Evolutionary conservation across 1,140 invertebrate genomes (phyloP).

Genomic region (Stegodyphus dumicola): DNA sequence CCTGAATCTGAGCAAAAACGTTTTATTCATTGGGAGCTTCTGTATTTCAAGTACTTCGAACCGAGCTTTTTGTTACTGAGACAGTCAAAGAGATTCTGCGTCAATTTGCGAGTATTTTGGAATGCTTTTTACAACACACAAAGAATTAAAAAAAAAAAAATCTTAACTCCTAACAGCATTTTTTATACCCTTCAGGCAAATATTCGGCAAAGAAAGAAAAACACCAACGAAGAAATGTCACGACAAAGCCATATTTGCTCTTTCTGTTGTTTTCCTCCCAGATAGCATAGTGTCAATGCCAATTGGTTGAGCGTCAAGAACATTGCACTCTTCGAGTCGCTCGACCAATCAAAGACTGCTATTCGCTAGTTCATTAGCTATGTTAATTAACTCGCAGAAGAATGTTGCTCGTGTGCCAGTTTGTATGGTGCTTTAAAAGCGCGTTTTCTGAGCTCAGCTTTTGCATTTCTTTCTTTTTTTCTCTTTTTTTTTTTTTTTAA

Average conservation of each 20-base stretch:
- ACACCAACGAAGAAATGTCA: conserved; percentile 20
- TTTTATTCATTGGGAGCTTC: too few relatives aligned
- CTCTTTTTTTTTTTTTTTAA: not conserved
- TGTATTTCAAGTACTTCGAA: too few relatives aligned
- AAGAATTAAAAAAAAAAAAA: not conserved
- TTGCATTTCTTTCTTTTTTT: not conserved
- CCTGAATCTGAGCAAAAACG: too few relatives aligned
- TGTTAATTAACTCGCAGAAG: conserved; percentile 57
- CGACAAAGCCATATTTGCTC: conserved; percentile 57
- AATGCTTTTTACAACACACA: too few relatives aligned
- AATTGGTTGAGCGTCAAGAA: conserved; percentile 48
- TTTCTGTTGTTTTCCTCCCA: conserved; percentile 48
- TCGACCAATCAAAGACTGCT: conserved; percentile 40
- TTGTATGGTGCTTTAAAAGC: conserved; percentile 10
- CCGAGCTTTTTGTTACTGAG: too few relatives aligned
- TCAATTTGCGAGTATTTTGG: too few relatives aligned
- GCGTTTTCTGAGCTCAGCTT: conserved; percentile 11
- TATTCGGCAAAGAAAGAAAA: conserved; percentile 20
- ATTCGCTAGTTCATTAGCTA: conserved; percentile 55
- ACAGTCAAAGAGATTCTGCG: too few relatives aligned
- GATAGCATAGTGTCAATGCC: conserved; percentile 52
- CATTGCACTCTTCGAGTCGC: conserved; percentile 33
- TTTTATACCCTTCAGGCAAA: not conserved
- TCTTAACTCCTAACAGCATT: not conserved
- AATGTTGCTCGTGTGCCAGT: conserved; percentile 31